These are phyloP conservation scores for Leptogaster cylindrica DNA, from an alignment of 2,888 invertebrate genomes.

Conservation along the genomic window DNA sequence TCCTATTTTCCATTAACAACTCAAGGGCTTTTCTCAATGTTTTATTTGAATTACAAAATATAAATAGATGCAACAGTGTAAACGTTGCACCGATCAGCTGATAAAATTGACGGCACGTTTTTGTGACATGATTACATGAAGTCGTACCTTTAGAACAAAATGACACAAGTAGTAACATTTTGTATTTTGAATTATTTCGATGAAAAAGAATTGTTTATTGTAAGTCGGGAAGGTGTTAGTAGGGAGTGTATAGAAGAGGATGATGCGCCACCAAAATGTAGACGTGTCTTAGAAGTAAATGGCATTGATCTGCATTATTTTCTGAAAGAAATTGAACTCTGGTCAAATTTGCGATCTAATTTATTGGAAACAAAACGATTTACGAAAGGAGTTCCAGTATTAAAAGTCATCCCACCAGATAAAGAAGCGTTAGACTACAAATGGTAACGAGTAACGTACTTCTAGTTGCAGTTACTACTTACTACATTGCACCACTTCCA, in stretches of 20 bases:
- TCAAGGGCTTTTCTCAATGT: no score
- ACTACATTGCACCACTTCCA: constrained; percentile 51
- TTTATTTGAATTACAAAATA: no score
- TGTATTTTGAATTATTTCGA: constrained; percentile 14
- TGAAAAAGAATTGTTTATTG: constrained; percentile 3
- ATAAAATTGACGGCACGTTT: background rate
- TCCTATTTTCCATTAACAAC: no score
- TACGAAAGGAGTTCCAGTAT: constrained; percentile 50
- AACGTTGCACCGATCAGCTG: background rate
- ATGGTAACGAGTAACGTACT: constrained; percentile 68
- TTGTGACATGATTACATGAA: background rate
- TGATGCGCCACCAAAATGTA: background rate
- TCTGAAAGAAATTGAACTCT: background rate
- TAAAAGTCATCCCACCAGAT: constrained; percentile 67
- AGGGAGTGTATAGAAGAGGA: background rate
- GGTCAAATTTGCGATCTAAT: background rate
- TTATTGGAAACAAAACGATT: background rate
- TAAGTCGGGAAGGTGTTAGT: background rate
- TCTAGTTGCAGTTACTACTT: background rate
- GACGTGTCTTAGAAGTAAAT: constrained; percentile 41
- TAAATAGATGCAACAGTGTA: background rate
- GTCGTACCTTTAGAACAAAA: background rate
- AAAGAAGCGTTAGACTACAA: constrained; percentile 72
- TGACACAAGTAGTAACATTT: constrained; percentile 17
- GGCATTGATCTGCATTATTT: constrained; percentile 45